Conservation (phyloP, 2,797 vertebrate genomes). For the Orientallactaga sibirica region DNA sequence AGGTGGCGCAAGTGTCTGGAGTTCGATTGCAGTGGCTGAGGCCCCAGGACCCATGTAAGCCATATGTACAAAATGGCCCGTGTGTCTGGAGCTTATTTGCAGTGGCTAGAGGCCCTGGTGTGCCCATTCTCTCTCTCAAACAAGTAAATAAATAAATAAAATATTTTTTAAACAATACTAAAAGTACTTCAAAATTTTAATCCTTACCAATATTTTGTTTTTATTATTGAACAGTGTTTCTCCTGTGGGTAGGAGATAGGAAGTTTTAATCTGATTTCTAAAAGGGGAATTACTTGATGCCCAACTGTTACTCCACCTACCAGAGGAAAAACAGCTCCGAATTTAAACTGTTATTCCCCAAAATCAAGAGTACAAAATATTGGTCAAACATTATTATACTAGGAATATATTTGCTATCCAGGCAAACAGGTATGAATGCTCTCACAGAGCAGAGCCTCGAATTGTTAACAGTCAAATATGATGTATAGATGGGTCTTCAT, state of each 20-base stretch:
- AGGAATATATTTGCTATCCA: background rate
- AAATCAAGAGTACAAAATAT: conserved; percentile 24
- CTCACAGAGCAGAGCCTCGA: background rate
- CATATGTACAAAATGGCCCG: too few species aligned
- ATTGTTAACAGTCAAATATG: background rate
- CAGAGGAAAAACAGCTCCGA: background rate
- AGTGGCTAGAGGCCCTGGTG: too few species aligned
- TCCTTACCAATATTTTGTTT: background rate
- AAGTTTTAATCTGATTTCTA: background rate
- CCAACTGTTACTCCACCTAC: background rate
- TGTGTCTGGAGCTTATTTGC: too few species aligned
- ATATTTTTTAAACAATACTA: background rate
- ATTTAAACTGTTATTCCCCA: conserved; percentile 31
- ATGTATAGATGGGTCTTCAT: conserved; percentile 2
- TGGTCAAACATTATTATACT: conserved; percentile 19
- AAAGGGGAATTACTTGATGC: conserved; percentile 23
- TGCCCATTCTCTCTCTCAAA: too few species aligned
- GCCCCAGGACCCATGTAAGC: too few species aligned
- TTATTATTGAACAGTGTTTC: background rate
- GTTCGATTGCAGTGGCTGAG: too few species aligned
- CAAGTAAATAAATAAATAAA: too few species aligned
- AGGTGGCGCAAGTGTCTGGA: too few species aligned
- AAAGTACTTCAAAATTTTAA: conserved; percentile 9
- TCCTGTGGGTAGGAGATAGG: background rate
- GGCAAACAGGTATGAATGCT: background rate